Conservation (phyloP, 2,113 vertebrate genomes). For the Hemichromis elongatus region DNA sequence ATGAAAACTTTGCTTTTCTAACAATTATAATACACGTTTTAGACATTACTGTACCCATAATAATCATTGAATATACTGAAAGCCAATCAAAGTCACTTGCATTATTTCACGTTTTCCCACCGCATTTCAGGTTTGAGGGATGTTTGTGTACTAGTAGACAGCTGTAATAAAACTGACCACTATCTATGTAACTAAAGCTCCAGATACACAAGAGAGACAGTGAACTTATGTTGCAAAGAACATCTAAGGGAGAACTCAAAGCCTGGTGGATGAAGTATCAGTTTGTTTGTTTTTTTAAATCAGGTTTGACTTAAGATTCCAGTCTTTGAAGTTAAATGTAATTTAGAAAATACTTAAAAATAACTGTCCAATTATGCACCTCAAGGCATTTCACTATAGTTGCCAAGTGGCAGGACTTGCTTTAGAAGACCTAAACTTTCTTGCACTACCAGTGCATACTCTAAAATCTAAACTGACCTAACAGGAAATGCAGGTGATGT, state of each 20-base stretch:
- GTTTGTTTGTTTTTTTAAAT: accelerated
- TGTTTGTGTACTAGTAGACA: not conserved
- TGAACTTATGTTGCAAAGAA: not conserved
- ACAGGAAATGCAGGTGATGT: not conserved
- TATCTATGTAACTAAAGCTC: not conserved
- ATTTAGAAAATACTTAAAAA: not conserved
- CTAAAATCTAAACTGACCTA: not conserved
- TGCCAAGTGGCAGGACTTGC: not conserved
- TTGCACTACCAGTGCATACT: not conserved
- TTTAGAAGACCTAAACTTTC: not conserved
- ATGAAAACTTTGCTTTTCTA: not conserved
- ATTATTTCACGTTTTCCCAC: not conserved
- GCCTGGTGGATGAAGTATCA: not conserved
- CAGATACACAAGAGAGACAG: not conserved
- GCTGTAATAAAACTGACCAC: not conserved
- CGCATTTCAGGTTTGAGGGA: too few species aligned
- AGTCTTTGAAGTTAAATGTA: not conserved
- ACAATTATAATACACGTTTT: not conserved
- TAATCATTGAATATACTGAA: not conserved
- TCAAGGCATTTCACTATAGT: not conserved
- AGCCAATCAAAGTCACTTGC: not conserved
- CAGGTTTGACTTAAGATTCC: not conserved
- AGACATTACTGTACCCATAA: not conserved
- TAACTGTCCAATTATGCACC: not conserved
- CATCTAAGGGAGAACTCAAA: not conserved